Evolutionary conservation across 2,797 vertebrate genomes (phyloP), one percentile per base, ranked within the genome.

Genomic region (Platalea minor): DNA sequence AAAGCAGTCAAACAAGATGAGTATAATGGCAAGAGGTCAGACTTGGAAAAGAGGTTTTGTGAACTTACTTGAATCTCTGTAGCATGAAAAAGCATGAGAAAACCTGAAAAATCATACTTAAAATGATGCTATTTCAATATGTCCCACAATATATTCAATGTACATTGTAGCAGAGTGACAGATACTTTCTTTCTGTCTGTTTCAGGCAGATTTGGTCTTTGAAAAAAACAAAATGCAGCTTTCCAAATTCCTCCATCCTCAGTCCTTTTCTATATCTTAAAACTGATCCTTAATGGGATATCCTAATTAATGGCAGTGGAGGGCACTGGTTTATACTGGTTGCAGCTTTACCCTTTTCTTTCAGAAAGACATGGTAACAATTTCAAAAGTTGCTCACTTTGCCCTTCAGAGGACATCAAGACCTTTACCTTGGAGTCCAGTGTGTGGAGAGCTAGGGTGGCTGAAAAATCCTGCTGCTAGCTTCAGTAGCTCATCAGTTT

Each of bases 321-420:
- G 41, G 72, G 17, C 18, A 48, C 10, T 21, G 17, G 7, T 26
- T 43, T 59, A 41, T 33, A 20, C 13, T 33, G 31, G 3, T 45
- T 78, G 17, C 1, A 1, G 20, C 15, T 79, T 41, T 79, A 69
- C 24, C 7, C 18, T 54, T 78, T 72, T 78, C 46, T 57, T 80
- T 60, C 15, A 82, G n/a, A 79, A 89, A 73, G 4, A 45, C 6
- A 24, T 0, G 2, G 5, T 13, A 85, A 57, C 43, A 64, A 61
- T 45, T 53, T 61, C 11, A n/a, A 23, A 73, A 64, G 12, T 76
- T 91, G 79, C 63, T 56, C 51, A 13, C 50, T 89, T 91, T 73
- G 59, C 41, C 70, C 74, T 95, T 65, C 75, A 89, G 78, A 95
- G 72, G 92, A 91, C 85, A 78, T 87, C 53, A 93, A 75, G 81